Base-by-base conservation (phyloP, 2,888 invertebrate species). In the Lasioglossum calceatum region DNA sequence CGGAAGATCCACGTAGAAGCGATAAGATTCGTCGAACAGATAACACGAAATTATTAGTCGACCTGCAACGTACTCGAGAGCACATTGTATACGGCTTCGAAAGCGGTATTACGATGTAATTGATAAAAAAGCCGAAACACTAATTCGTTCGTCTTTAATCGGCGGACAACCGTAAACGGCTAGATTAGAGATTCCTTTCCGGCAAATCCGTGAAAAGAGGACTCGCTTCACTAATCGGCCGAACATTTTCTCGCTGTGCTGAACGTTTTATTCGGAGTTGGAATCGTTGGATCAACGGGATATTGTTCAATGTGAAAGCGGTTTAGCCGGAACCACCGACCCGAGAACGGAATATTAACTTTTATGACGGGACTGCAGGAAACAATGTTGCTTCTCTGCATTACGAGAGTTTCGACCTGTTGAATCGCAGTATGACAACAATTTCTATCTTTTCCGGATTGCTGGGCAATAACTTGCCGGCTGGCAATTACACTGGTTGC, bases 271-370 rank as follows among this genome's bases (percentile, higher is more conserved):
- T 23, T 39, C 16, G 70, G 36, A 19, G 27, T 7, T 5, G 5
- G 64, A 64, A 64, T 32, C 64, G 64, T 19, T 2, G 32, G 32
- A 64, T 64, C 64, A 64, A 64, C 64, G 64, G 64, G 64, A 64
- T 70, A 70, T 36, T 39, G 67, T 70, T 70, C 4, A 23, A 70
- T 23, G 67, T 39, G 67, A 70, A 70, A 70, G 67, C 67, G 36
- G 67, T 36, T 67, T 4, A 36, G 67, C 67, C 8, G 8, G 36
- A 70, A 39, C 36, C 67, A 39, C 36, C 67, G 67, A 70, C 67
- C 36, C 39, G 67, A 32, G 67, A 64, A 64, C 64, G 64, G 64
- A 70, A 70, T 70, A 70, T 70, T 70, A 70, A 70, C 36, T 39
- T 70, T 70, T 70, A 70, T 19, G 67, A 64, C 32, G 64, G 10